Percentiles rank a stretch among this genome's conserved stretches.
phyloP scores from a whole-genome alignment of 2,113 vertebrate genomes.

The Solenodon paradoxus region DNA sequence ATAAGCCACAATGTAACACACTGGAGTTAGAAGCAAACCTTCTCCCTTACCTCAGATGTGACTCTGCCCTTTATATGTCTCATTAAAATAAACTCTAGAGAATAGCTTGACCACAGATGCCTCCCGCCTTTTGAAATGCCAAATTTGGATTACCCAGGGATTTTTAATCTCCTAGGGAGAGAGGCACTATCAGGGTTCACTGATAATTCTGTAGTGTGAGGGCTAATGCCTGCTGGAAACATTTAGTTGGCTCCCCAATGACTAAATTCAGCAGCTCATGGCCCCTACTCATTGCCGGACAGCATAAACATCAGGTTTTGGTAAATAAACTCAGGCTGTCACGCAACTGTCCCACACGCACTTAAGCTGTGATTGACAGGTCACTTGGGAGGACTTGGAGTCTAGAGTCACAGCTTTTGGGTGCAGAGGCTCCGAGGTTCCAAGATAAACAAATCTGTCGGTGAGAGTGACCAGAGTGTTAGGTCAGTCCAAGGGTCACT shows the following conservation, averaged over 20 bases:
- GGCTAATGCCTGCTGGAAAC: constrained; percentile 17
- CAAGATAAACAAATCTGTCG: constrained; percentile 88
- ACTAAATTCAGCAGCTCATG: constrained; percentile 19
- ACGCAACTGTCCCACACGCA: constrained; percentile 28
- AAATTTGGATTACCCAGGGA: not conserved
- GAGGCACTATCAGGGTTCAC: not conserved
- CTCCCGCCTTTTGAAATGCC: not conserved
- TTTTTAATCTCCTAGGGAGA: constrained; percentile 61
- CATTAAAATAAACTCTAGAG: not conserved
- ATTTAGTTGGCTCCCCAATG: not conserved
- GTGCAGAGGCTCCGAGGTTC: constrained; percentile 77
- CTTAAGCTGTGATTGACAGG: constrained; percentile 69
- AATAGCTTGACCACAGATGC: not conserved
- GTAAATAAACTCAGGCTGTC: constrained; percentile 70
- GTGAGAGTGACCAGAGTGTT: constrained; percentile 88
- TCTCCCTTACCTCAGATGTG: not conserved
- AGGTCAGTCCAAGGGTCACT: constrained; percentile 90
- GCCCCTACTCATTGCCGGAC: constrained; percentile 21
- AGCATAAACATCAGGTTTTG: constrained; percentile 58
- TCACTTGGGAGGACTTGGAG: constrained; percentile 58
- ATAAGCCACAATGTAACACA: not conserved
- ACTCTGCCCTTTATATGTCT: not conserved
- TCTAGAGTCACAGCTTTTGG: constrained; percentile 75
- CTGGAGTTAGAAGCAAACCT: not conserved
- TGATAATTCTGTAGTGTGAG: constrained; percentile 48